Evolutionary conservation across 35 echinoderm and acorn worm genomes (phyloP), one percentile per base, ranked within the genome.

Genomic region (Patiria miniata): DNA sequence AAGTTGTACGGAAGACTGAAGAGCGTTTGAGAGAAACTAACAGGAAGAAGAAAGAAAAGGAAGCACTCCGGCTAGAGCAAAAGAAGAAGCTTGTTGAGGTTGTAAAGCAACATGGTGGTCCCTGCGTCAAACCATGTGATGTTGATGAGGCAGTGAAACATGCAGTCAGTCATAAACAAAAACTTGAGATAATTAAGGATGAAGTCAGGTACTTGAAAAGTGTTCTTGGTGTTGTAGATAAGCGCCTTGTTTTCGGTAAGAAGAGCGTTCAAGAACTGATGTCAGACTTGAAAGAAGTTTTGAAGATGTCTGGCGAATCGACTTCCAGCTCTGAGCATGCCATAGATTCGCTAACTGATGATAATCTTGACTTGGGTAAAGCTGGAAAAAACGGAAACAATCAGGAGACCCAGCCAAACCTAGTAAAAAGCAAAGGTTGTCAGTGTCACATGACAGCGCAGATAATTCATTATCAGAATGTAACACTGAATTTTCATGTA

Each of bases 131-230:
- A 53, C 8, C 37, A 56, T 19, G 10, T 1, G 86, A 88, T 88
- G 76, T 88, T 8, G 50, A 79, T 8, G 52, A 52, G 1, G 38
- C 80, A 1, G 0, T 88, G 0, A 22, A 7, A 80, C 40, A 34
- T 14, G 8, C 7, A n/a, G 38, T 0, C 0, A 19, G n/a, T 18
- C 52, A 88, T 53, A 88, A 39, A 80, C 1, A 1, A 10, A 40
- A 88, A 81, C 5, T 80, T 0, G 51, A 60, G 0, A 61, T 81
- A 33, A 26, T 88, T 1, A 88, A 85, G 54, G 59, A 85, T 68
- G 58, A 85, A 29, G 57, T 88, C 32, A 56, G 86, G 54, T 88
- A 88, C 36, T 36, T 79, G 5, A 80, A 40, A 58, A 88, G 18
- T 39, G 83, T 88, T 23, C 9, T 88, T 51, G 77, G 86, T 38